Base-by-base conservation (phyloP, 2,888 invertebrate genomes). In the Megalurothrips usitatus region DNA sequence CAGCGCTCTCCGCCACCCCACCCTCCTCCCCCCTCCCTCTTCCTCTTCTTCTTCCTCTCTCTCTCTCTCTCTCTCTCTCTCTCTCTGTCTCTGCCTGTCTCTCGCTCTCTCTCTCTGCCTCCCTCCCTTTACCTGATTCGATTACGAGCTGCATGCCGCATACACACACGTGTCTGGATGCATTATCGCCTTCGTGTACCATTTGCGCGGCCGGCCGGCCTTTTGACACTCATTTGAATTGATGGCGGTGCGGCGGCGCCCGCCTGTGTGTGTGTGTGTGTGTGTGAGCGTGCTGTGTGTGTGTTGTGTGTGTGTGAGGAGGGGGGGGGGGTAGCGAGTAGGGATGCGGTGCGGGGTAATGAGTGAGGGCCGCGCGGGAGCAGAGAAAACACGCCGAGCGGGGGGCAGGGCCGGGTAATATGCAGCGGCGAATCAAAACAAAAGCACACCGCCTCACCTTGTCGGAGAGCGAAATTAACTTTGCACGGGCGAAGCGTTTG, bases 141-240 rank as follows among this genome's bases (percentile, higher is more conserved):
- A 75, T 75, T 75, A 75, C 23, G 34, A 43, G 34, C 3, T 43
- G 34, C 6, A 43, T 23, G 68, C 68, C 23, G 23, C n/a, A 75
- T 26, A 8, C 68, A 26, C 68, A 12, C 26, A 12, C 68, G 68
- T 68, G 68, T 68, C 68, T 23, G 68, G 23, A 68, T 26, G 68
- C 68, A 75, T 75, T 75, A 75, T 75, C 68, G 26, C 68, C 26
- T 75, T 75, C 68, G 23, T 75, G 68, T 75, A 10, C 68, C 68
- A 75, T 75, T 75, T 75, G 68, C 23, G 1, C 17, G 19, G 58
- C 34, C 34, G 34, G 58, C 58, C n/a, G 58, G 19, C 12, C 11
- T 75, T 75, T 75, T 26, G 68, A 75, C 68, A 26, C 68, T 75
- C 68, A 75, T 75, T 75, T 23, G 68, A 23, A 75, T 75, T 75